Base-by-base conservation (phyloP, 2,113 vertebrate species). In the Cyanistes caeruleus region DNA sequence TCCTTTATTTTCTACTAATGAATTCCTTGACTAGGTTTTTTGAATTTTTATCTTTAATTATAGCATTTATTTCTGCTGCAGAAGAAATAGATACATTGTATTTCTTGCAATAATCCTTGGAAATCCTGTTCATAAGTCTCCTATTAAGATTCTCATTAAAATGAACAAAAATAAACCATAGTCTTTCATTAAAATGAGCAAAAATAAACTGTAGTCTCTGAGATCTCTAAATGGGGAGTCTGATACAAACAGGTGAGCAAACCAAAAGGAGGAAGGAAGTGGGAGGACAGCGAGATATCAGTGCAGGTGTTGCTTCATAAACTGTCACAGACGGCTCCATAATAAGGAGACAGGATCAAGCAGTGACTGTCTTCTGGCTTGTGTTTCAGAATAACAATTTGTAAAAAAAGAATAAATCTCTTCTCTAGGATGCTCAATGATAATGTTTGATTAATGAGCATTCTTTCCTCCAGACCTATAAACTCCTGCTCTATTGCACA, bases 211-310 rank as follows among this genome's bases (percentile, higher is more conserved):
- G 2, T 6, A 48, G 31, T 13, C 21, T 62, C 43, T 33, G 24
- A 79, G 37, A 48, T 27, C 7, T 83, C 53, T 37, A 76, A 89
- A 62, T 4, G 24, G 16, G 41, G 53, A 91, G 49, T 46, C 35
- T 21, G 5, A 74, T 39, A 85, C 27, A 17, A 37, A 94, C 85
- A 95, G 89, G 84, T 94, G 87, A 95, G 59, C 27, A 95, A 94
- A 35, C 27, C 72, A 55, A 90, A 70, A 3, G 55, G 43, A 77
- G 64, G 82, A 90, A 90, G 72, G 82, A 95, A 88, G 63, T 74
- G 48, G 64, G 75, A 96, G 72, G 93, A 91, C 53, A 80, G 39
- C 0, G 0, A 81, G 37, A 13, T 84, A 69, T 73, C 70, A 58
- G 2, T 0, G 0, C 93, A 94, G 85, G 90, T 90, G 93, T 62